phyloP scores from a whole-genome alignment of 2,113 vertebrate species.

The Poeciliopsis retropinna region DNA sequence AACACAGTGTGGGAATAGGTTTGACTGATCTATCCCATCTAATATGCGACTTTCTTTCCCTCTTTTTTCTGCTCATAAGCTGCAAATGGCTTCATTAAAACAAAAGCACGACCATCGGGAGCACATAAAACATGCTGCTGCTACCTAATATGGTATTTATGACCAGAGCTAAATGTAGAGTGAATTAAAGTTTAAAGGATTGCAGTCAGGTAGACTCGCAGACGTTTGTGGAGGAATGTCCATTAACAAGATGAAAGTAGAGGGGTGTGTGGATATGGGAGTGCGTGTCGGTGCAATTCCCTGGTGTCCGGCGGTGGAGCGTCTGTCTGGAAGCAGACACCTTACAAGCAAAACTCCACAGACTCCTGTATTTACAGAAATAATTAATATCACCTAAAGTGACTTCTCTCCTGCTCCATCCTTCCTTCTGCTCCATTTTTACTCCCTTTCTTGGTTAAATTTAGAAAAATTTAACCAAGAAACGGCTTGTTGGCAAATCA shows the following conservation, averaged over 20 bases:
- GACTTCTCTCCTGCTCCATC: slow-evolving; percentile 31
- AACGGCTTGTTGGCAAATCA: background rate
- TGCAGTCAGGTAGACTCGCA: slow-evolving; percentile 95
- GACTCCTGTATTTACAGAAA: slow-evolving; percentile 72
- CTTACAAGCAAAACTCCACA: slow-evolving; percentile 68
- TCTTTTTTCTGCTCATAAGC: slow-evolving; percentile 88
- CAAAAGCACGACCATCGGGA: slow-evolving; percentile 96
- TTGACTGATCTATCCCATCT: slow-evolving; percentile 94
- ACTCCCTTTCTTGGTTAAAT: background rate
- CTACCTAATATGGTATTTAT: slow-evolving; percentile 99
- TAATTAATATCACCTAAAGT: slow-evolving; percentile 61
- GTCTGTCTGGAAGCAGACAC: slow-evolving; percentile 72
- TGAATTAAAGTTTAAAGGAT: slow-evolving; percentile 99
- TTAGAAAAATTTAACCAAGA: slow-evolving; percentile 4
- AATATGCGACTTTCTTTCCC: slow-evolving; percentile 85
- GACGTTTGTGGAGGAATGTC: slow-evolving; percentile 88
- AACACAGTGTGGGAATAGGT: slow-evolving; percentile 92
- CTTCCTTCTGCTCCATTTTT: background rate
- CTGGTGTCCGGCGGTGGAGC: slow-evolving; percentile 73
- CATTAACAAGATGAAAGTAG: slow-evolving; percentile 96
- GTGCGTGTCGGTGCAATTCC: slow-evolving; percentile 69
- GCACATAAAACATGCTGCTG: slow-evolving; percentile 88
- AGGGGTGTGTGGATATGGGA: slow-evolving; percentile 48
- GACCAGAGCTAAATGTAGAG: slow-evolving; percentile 96
- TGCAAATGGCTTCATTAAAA: slow-evolving; percentile 99